Conservation (phyloP, 1,140 invertebrate species). For the Tyrophagus putrescentiae region DNA sequence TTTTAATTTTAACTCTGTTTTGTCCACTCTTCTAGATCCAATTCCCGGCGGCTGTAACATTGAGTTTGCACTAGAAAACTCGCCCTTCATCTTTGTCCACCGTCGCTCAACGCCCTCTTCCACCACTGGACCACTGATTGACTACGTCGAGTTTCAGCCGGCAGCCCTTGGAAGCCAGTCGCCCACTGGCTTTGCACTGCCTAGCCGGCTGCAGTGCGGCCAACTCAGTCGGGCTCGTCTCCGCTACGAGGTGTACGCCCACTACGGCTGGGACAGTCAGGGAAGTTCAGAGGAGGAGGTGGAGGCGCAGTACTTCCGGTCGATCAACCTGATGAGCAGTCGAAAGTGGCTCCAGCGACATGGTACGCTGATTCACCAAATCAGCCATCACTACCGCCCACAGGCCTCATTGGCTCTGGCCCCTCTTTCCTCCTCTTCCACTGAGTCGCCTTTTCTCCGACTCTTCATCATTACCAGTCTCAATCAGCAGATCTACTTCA, state of each 20-base stretch:
- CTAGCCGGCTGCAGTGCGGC: not conserved
- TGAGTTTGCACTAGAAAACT: constrained; percentile 46
- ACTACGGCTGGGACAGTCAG: not conserved
- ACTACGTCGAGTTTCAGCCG: constrained; percentile 2
- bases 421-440: not conserved
- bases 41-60: constrained; percentile 61
- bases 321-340: not conserved
- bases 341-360: not conserved
- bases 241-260: not conserved
- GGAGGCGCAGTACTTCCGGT: constrained; percentile 2
- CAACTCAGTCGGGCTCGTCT: not conserved
- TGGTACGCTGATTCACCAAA: not conserved
- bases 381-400: not conserved
- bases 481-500: constrained; percentile 4
- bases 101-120: not conserved
- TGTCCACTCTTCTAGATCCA: constrained; percentile 41
- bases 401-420: no score
- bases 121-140: not conserved
- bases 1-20: not conserved
- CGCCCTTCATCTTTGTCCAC: constrained; percentile 40
- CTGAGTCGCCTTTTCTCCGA: not conserved
- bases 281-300: not conserved
- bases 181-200: no score
- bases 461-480: constrained; percentile 2
- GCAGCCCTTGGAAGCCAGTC: not conserved